These are phyloP conservation scores for Cryptosula pallasiana DNA, from an alignment of 2,888 invertebrate genomes.

Conservation along the genomic window DNA sequence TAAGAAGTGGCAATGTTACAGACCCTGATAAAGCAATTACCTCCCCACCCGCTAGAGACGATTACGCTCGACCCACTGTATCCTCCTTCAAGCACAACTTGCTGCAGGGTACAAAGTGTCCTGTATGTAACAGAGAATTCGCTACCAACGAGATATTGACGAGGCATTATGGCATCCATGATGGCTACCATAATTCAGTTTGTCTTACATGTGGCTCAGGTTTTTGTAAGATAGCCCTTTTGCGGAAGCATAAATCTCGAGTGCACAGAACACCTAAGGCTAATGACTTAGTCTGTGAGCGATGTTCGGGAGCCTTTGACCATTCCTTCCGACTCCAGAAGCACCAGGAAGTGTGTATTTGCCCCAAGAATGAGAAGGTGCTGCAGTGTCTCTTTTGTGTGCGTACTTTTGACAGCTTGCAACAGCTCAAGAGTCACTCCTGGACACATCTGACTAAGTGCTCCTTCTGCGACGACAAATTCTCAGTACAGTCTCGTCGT, in stretches of 20 bases:
- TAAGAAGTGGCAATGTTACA: too few species aligned
- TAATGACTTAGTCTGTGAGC: not conserved
- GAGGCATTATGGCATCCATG: constrained; percentile 21
- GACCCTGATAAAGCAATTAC: too few species aligned
- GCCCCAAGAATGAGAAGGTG: not conserved
- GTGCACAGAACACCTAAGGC: constrained; percentile 3
- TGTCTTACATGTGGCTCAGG: constrained; percentile 1
- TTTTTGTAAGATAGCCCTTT: not conserved
- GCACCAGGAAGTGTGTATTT: not conserved
- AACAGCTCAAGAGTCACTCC: not conserved
- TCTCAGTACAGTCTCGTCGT: not conserved
- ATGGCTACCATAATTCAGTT: not conserved
- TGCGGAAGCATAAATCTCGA: not conserved
- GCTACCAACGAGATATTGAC: not conserved
- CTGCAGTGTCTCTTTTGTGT: not conserved
- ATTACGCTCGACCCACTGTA: not conserved
- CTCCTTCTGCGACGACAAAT: not conserved
- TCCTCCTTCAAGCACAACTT: not conserved
- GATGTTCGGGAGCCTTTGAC: not conserved
- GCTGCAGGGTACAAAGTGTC: not conserved
- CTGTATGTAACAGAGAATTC: constrained; percentile 10
- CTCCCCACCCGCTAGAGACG: not conserved
- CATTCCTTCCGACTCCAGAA: not conserved
- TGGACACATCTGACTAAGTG: constrained; percentile 11
- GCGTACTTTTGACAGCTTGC: not conserved